Evolutionary conservation across 2,113 vertebrate species (phyloP), one percentile per base, ranked within the genome.

Genomic region (Pantherophis guttatus): DNA sequence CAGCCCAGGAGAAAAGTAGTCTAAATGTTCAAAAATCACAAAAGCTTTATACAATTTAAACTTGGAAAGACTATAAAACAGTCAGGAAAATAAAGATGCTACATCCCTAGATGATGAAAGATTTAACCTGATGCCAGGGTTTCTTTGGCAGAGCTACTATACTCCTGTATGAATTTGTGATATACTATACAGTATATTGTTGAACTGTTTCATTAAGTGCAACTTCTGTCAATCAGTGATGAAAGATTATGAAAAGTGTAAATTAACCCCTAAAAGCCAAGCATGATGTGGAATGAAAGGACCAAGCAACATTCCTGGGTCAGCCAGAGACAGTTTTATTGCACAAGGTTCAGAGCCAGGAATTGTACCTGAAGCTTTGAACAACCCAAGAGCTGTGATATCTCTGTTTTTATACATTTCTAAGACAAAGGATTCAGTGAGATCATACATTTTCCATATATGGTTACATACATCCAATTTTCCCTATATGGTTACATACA

Each of bases 1-100:
- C 57, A 92, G 90, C 75, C 91, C 94, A 93, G 58, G 5, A 26
- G 21, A 88, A 70, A 75, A 57, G 86, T 39, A 55, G 2, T 57
- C 50, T 24, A 88, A 89, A 86, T 58, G 21, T 81, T 1, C 29
- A 62, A 10, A 6, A 95, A 91, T 90, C 81, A 94, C 91, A 94
- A 94, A 90, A 55, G 26, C 0, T 0, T 57, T 81, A 17, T 1
- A n/a, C n/a, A 9, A 24, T 95, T 81, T 92, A 92, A 91, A 90
- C 54, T 90, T 91, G 53, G 39, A 24, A 52, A 57, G 29, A 52
- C 44, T 29, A 89, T 54, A 81, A 91, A 89, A 95, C 15, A 86
- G 91, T 53, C 24, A 92, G 39, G n/a, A 94, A 95, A 95, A 9
- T 39, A 3, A 13, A 39, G 29, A 44, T 59, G 53, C 1, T 90